phyloP scores from a whole-genome alignment of 2,113 vertebrate genomes.

The Aptenodytes patagonicus region DNA sequence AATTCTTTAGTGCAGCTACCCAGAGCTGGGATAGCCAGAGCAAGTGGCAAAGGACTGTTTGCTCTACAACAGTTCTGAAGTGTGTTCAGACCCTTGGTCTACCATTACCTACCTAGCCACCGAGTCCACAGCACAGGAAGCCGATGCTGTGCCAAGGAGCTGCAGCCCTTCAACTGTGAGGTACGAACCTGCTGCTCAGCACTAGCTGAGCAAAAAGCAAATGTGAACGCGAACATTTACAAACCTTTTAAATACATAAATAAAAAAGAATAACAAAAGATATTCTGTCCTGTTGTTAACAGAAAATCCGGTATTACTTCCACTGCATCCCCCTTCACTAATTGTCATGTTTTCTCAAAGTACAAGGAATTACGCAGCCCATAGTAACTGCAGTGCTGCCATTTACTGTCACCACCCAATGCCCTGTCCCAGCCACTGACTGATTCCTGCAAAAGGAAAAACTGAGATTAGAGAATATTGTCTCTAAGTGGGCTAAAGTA shows the following conservation, averaged over 20 bases:
- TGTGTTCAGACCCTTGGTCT: not conserved
- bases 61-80: not conserved
- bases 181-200: not conserved
- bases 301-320: not conserved
- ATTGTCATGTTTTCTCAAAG: rapidly evolving
- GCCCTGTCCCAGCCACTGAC: not conserved
- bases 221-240: rapidly evolving
- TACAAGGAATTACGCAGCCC: not conserved
- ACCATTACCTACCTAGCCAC: not conserved
- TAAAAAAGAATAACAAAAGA: not conserved
- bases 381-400: not conserved
- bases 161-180: not conserved
- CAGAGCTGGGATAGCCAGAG: not conserved
- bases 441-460: not conserved
- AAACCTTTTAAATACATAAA: not conserved
- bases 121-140: not conserved
- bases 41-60: not conserved
- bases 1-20: not conserved
- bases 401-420: not conserved
- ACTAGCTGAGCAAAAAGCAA: not conserved
- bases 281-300: not conserved
- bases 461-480: not conserved
- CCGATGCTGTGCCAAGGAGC: rapidly evolving
- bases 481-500: not conserved
- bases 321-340: not conserved